Conservation (phyloP, 1,140 invertebrate genomes). For the Saxidomus purpurata region DNA sequence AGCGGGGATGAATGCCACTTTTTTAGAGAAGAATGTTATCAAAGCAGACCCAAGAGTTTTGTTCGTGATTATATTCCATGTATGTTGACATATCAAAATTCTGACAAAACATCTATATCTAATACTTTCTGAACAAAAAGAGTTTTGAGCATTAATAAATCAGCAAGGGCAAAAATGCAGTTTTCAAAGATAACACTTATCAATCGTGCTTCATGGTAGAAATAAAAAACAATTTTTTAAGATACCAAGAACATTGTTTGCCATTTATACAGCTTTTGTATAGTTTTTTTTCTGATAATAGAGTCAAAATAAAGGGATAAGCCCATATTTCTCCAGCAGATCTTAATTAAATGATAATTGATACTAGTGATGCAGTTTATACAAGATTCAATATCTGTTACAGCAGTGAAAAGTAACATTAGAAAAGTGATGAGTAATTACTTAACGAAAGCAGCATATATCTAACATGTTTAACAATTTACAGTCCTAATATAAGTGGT, state of each 20-base stretch:
- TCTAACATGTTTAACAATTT: too few relatives aligned
- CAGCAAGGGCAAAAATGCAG: neutral
- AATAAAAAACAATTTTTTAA: neutral
- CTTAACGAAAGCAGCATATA: too few relatives aligned
- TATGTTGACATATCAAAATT: neutral
- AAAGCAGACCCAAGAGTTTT: neutral
- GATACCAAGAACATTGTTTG: neutral
- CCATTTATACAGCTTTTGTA: neutral
- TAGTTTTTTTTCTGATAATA: too few relatives aligned
- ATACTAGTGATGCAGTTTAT: too few relatives aligned
- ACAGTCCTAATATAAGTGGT: too few relatives aligned
- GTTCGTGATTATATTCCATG: neutral
- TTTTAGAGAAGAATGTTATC: neutral
- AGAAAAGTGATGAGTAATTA: too few relatives aligned
- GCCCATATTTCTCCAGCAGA: too few relatives aligned
- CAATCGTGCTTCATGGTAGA: slow-evolving; percentile 2
- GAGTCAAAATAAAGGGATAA: too few relatives aligned
- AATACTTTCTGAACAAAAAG: neutral
- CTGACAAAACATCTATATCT: neutral
- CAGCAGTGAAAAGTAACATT: too few relatives aligned
- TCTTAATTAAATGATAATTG: too few relatives aligned
- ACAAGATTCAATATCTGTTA: too few relatives aligned
- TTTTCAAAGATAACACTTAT: neutral
- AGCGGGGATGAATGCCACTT: too few relatives aligned
- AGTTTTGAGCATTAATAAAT: neutral